A percentile compares a stretch with the other conserved stretches of the same genome.
phyloP scores from a whole-genome alignment of 1,140 invertebrate species.

The Neodiprion pinetum region DNA sequence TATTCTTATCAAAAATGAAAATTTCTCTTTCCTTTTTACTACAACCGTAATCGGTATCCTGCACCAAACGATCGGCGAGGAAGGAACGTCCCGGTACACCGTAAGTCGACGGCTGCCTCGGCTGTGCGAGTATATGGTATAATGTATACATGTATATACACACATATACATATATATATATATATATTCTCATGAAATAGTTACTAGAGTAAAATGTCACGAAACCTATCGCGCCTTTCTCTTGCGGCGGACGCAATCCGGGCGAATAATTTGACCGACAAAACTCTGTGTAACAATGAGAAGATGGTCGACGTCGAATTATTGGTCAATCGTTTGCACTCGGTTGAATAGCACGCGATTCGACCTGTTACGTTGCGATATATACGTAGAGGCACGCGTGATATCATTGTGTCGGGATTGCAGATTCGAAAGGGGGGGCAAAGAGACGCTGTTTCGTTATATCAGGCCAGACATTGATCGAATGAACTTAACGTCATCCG shows the following conservation, averaged over 20 bases:
- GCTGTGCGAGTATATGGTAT: too few species aligned
- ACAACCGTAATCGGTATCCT: too few species aligned
- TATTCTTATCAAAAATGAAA: too few species aligned
- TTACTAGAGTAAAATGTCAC: conserved; percentile 2
- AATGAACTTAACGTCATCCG: background rate
- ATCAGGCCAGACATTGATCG: background rate
- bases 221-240: conserved; percentile 1
- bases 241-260: conserved; percentile 3
- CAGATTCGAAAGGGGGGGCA: background rate
- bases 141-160: too few species aligned
- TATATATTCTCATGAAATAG: background rate
- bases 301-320: background rate
- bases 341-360: too few species aligned
- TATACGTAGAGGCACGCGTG: too few species aligned
- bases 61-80: too few species aligned
- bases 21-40: too few species aligned
- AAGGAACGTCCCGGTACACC: too few species aligned
- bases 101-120: too few species aligned
- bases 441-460: background rate
- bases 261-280: background rate
- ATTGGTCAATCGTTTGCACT: too few species aligned
- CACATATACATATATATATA: background rate
- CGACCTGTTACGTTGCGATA: too few species aligned
- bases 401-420: background rate
- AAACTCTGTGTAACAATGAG: background rate